Conservation (phyloP, 1,140 invertebrate species). For the Hesperophylax magnus region DNA sequence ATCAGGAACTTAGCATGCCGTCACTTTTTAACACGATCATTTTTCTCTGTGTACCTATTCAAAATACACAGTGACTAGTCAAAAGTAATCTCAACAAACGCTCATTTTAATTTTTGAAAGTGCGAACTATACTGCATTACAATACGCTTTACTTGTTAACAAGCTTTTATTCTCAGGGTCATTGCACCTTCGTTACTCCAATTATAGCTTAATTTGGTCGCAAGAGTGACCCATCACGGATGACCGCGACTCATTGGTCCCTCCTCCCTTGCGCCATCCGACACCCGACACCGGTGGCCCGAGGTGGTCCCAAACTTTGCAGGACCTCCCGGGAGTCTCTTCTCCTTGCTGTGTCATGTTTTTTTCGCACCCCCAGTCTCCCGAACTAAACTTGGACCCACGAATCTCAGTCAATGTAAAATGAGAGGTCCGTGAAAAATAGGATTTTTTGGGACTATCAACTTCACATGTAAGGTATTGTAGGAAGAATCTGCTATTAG, state of each 20-base stretch:
- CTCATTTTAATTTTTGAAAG: no score
- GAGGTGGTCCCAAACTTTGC: constrained; percentile 8
- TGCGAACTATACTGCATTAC: no score
- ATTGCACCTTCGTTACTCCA: background rate
- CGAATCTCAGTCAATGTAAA: background rate
- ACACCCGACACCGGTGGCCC: constrained; percentile 2
- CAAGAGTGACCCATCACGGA: background rate
- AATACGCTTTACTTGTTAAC: no score
- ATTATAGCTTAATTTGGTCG: background rate
- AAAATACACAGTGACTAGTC: no score
- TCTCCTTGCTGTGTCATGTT: background rate
- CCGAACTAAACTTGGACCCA: background rate
- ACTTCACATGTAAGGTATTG: background rate
- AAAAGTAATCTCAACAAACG: no score
- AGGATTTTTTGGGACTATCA: background rate
- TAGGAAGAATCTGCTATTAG: background rate
- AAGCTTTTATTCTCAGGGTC: background rate
- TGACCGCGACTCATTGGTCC: background rate
- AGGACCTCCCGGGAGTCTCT: background rate
- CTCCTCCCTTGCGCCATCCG: background rate
- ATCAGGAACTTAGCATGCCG: no score
- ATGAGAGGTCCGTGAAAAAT: background rate
- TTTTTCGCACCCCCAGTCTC: background rate
- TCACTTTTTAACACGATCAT: no score
- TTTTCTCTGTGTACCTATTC: no score